Evolutionary conservation across 2,797 vertebrate genomes (phyloP).

Genomic region (Otolemur crassicaudatus): DNA sequence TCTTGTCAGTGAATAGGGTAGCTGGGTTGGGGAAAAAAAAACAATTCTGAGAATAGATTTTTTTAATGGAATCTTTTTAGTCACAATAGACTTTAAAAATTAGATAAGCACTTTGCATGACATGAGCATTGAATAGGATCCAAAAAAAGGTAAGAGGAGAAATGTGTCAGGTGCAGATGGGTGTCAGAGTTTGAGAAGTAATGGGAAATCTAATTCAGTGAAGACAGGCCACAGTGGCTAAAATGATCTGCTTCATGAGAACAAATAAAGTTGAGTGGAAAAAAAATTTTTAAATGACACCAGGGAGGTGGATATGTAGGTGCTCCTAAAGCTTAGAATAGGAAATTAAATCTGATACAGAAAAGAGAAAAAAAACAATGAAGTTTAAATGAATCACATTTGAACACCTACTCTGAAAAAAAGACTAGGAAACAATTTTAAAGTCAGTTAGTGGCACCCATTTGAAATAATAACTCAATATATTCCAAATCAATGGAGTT

Average conservation of each 20-base stretch:
- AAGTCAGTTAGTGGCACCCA: constrained; percentile 11
- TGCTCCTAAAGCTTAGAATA: constrained; percentile 24
- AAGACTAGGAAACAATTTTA: constrained; percentile 10
- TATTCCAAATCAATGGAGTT: neutral
- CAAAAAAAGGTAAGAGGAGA: neutral
- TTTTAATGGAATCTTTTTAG: neutral
- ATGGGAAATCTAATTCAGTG: neutral
- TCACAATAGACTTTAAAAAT: neutral
- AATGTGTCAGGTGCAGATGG: neutral
- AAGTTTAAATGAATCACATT: constrained; percentile 3
- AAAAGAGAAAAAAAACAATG: neutral
- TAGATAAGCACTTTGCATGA: constrained; percentile 23
- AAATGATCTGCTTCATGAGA: neutral
- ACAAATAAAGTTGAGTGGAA: neutral
- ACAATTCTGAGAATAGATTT: constrained; percentile 33
- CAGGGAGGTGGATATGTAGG: neutral
- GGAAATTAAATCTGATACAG: neutral
- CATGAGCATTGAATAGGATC: neutral
- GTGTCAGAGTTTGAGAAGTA: neutral
- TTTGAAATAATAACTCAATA: constrained; percentile 51
- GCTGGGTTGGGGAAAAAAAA: constrained; percentile 33
- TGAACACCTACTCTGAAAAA: constrained; percentile 21
- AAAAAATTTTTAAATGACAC: neutral
- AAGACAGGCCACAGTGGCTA: neutral
- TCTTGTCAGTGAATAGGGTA: constrained; percentile 13